Percentiles rank a stretch among this genome's conserved stretches.
These are phyloP conservation scores for Aporrectodea caliginosa DNA, from an alignment of 1,140 invertebrate species.

Conservation along the genomic window DNA sequence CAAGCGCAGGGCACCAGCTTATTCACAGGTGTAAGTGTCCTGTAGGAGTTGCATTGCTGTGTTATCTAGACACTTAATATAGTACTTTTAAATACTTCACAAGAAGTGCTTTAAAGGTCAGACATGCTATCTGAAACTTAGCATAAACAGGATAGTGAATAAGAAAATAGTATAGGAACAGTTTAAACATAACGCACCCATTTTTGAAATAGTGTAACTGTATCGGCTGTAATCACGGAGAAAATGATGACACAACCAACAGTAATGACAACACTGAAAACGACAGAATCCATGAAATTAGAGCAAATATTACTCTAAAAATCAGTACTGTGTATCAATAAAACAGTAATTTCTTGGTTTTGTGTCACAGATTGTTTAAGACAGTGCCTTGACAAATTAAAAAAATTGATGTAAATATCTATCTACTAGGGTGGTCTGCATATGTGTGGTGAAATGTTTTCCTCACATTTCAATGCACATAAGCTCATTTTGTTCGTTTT, in stretches of 20 bases:
- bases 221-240: not conserved
- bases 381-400: no score
- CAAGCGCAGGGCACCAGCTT: not conserved
- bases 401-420: no score
- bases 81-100: not conserved
- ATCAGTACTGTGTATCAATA: not conserved
- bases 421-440: not conserved
- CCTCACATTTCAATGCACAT: no score
- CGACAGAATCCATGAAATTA: not conserved
- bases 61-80: no score
- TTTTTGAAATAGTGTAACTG: not conserved
- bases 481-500: no score
- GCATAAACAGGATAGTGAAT: not conserved
- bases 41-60: no score
- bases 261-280: not conserved
- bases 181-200: not conserved
- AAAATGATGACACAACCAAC: not conserved
- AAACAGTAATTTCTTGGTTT: not conserved
- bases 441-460: not conserved
- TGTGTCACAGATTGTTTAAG: not conserved
- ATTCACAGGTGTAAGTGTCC: not conserved
- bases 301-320: not conserved
- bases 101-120: not conserved
- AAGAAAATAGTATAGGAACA: not conserved
- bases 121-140: not conserved